phyloP scores from a whole-genome alignment of 2,888 invertebrate species.

The Hipparchia semele region DNA sequence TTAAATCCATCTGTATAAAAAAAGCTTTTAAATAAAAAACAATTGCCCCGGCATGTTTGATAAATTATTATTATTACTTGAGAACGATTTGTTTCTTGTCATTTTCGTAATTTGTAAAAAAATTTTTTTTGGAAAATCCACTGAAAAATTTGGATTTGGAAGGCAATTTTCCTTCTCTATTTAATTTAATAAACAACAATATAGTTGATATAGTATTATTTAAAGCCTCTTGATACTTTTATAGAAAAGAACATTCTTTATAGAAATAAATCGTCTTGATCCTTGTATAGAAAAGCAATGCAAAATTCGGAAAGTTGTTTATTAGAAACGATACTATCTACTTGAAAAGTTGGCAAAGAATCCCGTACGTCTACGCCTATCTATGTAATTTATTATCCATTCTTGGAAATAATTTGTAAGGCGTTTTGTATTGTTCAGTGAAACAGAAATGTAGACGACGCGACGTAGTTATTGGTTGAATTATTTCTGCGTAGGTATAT shows the following conservation, averaged over 20 bases:
- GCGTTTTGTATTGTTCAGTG: not conserved
- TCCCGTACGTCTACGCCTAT: not conserved
- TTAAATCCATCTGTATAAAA: too few relatives aligned
- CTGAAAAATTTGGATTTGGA: too few relatives aligned
- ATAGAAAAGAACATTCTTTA: not conserved
- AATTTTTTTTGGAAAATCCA: too few relatives aligned
- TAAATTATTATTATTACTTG: too few relatives aligned
- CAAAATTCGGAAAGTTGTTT: slow-evolving; percentile 8
- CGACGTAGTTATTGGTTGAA: not conserved
- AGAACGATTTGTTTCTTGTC: too few relatives aligned
- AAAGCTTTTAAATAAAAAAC: too few relatives aligned
- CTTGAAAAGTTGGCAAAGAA: slow-evolving; percentile 7
- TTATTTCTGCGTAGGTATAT: not conserved
- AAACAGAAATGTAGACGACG: not conserved
- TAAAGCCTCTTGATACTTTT: not conserved
- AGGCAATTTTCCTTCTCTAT: too few relatives aligned
- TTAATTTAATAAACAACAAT: too few relatives aligned
- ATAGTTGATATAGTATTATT: too few relatives aligned
- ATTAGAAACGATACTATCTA: slow-evolving; percentile 5
- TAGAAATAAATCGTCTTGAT: not conserved
- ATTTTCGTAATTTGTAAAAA: too few relatives aligned
- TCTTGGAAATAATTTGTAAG: slow-evolving; percentile 6
- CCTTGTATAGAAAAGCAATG: not conserved
- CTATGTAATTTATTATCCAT: not conserved
- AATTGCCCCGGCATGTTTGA: too few relatives aligned